Conservation (phyloP, 2,113 vertebrate genomes). For the Illadopsis cleaveri region DNA sequence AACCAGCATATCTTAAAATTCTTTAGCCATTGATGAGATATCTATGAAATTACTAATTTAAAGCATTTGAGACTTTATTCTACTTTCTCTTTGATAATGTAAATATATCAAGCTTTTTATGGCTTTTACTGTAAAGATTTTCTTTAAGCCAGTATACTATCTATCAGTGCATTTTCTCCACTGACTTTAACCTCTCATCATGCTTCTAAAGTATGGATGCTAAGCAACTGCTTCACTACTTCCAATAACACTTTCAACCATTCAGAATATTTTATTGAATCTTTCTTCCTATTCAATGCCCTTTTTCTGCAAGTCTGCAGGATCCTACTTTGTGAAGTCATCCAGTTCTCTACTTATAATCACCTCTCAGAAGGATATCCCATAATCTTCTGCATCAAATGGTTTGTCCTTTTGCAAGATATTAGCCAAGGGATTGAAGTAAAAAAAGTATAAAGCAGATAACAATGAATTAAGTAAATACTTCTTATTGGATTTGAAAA, state of each 20-base stretch:
- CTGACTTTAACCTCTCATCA: background rate
- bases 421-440: background rate
- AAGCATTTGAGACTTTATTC: background rate
- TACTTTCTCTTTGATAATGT: background rate
- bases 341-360: background rate
- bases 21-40: background rate
- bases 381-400: background rate
- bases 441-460: background rate
- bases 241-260: background rate
- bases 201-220: background rate
- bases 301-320: background rate
- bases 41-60: background rate
- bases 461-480: background rate
- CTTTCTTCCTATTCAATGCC: background rate
- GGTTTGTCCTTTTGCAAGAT: background rate
- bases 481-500: background rate
- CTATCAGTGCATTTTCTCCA: background rate
- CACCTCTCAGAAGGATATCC: background rate
- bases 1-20: background rate
- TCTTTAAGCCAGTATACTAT: background rate
- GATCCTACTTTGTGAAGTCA: background rate
- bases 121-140: background rate
- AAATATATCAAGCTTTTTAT: background rate
- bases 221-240: background rate
- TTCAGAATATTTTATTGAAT: background rate